Base-by-base conservation (phyloP, 2,113 vertebrate species). In the Trachemys scripta region DNA sequence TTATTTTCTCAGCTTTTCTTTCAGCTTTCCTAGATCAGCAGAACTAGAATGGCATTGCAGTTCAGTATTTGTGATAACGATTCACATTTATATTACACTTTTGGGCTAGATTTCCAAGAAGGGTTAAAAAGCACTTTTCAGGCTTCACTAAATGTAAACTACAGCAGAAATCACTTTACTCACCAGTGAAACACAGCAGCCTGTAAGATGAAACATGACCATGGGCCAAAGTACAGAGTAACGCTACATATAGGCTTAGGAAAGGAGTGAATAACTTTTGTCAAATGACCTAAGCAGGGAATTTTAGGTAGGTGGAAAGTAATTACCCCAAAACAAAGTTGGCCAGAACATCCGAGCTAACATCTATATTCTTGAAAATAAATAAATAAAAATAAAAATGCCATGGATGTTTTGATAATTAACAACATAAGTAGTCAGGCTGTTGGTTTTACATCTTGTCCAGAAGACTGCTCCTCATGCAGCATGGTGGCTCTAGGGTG, bases 391-490 rank as follows among this genome's bases (percentile, higher is more conserved):
- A 62, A 69, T 69, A 93, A 91, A 96, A 96, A 94, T 89, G 92
- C 57, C 80, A 90, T 88, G 95, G 94, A 97, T 94, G 93, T 93
- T 96, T 95, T 79, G 81, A 87, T 87, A 97, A 97, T 72, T 91
- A 95, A 83, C 83, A 97, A 83, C 96, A 97, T 94, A 96, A 95
- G 89, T 7, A 2, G 4, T 54, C 62, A 80, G 62, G 50, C 49
- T n/a, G 57, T 92, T 80, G 10, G 62, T 87, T 96, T 94, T 86
- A 92, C 65, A 82, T 59, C 59, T 90, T 54, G 90, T 93, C 84
- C 91, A 85, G 92, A 96, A 91, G 54, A 20, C 6, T 85, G 29
- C 11, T 5, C 11, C 27, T 75, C 91, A 50, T 47, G 17, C 54
- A 49, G 42, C 38, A 69, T 86, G 42, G 22, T 49, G 17, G 38